Conservation (phyloP, 2,888 invertebrate genomes). For the Philereme transversata region DNA sequence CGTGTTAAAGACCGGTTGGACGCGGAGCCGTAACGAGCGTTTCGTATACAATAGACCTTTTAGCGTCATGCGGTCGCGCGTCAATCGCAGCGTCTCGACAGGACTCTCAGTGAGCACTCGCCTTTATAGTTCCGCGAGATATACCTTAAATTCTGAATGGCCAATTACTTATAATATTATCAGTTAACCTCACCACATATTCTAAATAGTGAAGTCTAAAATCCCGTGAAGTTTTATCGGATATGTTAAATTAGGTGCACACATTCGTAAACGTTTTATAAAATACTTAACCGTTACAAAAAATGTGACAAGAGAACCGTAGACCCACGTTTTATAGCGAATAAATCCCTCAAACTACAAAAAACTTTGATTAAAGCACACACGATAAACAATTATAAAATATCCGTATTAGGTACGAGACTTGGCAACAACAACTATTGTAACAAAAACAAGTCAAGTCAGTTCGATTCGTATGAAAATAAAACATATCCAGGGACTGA, state of each 20-base stretch:
- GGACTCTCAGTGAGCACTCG: conserved; percentile 54
- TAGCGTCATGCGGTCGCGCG: conserved; percentile 79
- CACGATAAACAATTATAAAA: conserved; percentile 61
- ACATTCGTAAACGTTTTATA: no score
- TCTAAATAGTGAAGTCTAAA: no score
- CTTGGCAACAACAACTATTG: conserved; percentile 72
- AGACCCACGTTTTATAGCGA: neutral
- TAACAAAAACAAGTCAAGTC: conserved; percentile 77
- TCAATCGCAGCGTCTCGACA: conserved; percentile 67
- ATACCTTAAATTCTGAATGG: conserved; percentile 1
- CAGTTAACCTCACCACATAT: no score
- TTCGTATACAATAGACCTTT: conserved; percentile 84
- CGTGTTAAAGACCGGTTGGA: conserved; percentile 82
- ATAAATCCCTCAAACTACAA: conserved; percentile 35
- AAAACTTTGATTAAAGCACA: conserved; percentile 42
- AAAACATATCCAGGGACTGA: conserved; percentile 78
- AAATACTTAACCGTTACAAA: neutral
- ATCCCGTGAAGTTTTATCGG: no score
- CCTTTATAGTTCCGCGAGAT: conserved; percentile 54
- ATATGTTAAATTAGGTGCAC: no score
- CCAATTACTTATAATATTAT: no score
- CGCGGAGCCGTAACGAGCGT: conserved; percentile 74
- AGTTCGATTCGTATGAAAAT: conserved; percentile 79
- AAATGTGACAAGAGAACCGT: neutral
- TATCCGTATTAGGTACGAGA: conserved; percentile 66